Evolutionary conservation across 2,888 invertebrate species (phyloP).

Genomic region (Camptogramma bilineatum): DNA sequence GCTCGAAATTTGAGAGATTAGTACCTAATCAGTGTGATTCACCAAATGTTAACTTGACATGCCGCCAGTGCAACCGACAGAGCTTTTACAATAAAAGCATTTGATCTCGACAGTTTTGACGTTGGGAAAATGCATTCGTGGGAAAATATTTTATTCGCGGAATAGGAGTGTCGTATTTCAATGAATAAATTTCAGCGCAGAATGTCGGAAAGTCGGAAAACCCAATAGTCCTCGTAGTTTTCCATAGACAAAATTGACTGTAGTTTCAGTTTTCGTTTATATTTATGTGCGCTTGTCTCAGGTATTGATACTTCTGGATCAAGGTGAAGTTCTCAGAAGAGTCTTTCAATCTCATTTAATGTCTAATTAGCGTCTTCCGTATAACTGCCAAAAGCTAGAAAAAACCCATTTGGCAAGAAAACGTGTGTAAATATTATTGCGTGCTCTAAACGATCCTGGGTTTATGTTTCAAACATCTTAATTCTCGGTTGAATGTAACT

Average conservation of each 20-base stretch:
- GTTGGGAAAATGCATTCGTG: constrained; percentile 24
- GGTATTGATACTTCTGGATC: constrained; percentile 12
- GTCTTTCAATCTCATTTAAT: constrained; percentile 48
- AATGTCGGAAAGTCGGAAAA: constrained; percentile 14
- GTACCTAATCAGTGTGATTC: constrained; percentile 7
- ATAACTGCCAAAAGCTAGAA: constrained; percentile 54
- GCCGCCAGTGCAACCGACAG: not conserved
- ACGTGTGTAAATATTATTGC: constrained; percentile 50
- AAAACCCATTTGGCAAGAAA: constrained; percentile 48
- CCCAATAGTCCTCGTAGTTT: constrained; percentile 26
- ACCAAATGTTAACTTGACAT: not conserved
- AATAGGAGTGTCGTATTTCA: constrained; percentile 38
- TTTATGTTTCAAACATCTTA: constrained; percentile 13
- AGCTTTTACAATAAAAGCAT: constrained; percentile 12
- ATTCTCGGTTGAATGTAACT: not conserved
- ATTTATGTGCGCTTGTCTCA: not conserved
- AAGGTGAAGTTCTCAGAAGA: constrained; percentile 27
- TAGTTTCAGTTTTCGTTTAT: constrained; percentile 1
- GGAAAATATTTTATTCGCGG: constrained; percentile 29
- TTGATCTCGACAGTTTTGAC: constrained; percentile 14
- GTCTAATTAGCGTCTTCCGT: constrained; percentile 57
- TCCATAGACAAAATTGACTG: constrained; percentile 5
- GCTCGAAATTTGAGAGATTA: not conserved
- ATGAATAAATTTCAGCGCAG: constrained; percentile 42
- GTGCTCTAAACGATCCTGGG: constrained; percentile 30